Evolutionary conservation across 2,888 invertebrate genomes (phyloP).

Genomic region (Drosophila cognata): DNA sequence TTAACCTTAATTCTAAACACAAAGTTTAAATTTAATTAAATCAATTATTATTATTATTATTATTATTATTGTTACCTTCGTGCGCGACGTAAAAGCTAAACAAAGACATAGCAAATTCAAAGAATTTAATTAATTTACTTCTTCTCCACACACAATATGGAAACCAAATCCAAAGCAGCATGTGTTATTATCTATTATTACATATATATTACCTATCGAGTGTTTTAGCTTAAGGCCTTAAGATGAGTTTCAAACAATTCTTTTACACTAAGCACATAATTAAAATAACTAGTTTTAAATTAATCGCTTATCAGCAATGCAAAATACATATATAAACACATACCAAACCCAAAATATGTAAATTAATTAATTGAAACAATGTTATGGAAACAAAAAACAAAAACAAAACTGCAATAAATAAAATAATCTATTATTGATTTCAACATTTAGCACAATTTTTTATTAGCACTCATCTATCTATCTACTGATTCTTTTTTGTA

Average conservation of each 20-base stretch:
- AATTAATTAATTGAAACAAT: constrained; percentile 43
- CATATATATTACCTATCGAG: constrained; percentile 43
- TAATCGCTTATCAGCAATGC: constrained; percentile 42
- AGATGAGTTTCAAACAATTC: constrained; percentile 72
- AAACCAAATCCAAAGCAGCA: constrained; percentile 67
- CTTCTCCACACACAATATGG: constrained; percentile 34
- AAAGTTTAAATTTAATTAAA: constrained; percentile 53
- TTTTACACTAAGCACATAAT: constrained; percentile 72
- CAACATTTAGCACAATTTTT: constrained; percentile 52
- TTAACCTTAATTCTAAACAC: constrained; percentile 56
- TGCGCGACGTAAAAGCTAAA: constrained; percentile 73
- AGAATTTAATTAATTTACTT: constrained; percentile 76
- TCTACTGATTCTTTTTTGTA: constrained; percentile 44
- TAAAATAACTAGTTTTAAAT: constrained; percentile 47
- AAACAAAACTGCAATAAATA: constrained; percentile 60
- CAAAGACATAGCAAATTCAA: constrained; percentile 81
- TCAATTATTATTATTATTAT: constrained; percentile 22
- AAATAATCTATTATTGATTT: constrained; percentile 54
- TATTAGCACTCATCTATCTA: constrained; percentile 55
- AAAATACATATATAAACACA: constrained; percentile 13
- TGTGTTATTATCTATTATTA: constrained; percentile 71
- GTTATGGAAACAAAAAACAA: constrained; percentile 37
- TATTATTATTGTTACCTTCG: constrained; percentile 40
- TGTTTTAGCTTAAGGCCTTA: constrained; percentile 61
- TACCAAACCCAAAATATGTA: constrained; percentile 26